Conservation (phyloP, 2,888 invertebrate species). For the Acrocyrtus sp. region DNA sequence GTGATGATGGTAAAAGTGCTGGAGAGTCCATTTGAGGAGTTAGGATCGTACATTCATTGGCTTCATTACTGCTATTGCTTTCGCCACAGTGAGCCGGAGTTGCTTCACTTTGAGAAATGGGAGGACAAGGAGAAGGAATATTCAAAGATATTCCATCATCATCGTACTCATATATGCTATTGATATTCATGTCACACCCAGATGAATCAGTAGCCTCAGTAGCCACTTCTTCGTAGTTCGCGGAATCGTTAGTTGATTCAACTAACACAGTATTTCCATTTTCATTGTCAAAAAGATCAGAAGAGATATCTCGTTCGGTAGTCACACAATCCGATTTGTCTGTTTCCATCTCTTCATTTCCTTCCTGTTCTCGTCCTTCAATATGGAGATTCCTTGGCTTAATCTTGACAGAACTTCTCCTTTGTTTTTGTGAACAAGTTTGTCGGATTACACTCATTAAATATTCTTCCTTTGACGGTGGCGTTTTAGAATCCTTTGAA, state of each 20-base stretch:
- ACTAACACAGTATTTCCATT: background rate
- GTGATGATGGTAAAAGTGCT: slow-evolving; percentile 3
- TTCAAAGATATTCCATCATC: too few species aligned
- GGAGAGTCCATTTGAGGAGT: too few species aligned
- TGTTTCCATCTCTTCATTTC: too few species aligned
- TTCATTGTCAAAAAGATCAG: too few species aligned
- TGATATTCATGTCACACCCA: slow-evolving; percentile 27
- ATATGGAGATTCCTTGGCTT: slow-evolving; percentile 21
- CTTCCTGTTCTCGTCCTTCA: background rate
- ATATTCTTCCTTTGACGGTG: slow-evolving; percentile 24
- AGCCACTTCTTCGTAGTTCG: background rate
- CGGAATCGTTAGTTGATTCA: background rate
- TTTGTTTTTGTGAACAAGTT: slow-evolving; percentile 20
- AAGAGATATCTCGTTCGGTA: too few species aligned
- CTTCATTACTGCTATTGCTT: too few species aligned
- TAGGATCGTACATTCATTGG: too few species aligned
- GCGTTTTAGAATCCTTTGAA: too few species aligned
- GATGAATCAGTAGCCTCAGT: background rate
- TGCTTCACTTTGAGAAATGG: too few species aligned
- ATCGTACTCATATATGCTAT: slow-evolving; percentile 46
- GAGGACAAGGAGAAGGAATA: too few species aligned
- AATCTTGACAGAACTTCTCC: background rate
- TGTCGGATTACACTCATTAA: slow-evolving; percentile 15
- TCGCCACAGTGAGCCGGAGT: too few species aligned
- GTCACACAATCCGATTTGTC: too few species aligned